These are phyloP conservation scores for Meriones psammophilus DNA, from an alignment of 2,797 vertebrate genomes.

Conservation along the genomic window DNA sequence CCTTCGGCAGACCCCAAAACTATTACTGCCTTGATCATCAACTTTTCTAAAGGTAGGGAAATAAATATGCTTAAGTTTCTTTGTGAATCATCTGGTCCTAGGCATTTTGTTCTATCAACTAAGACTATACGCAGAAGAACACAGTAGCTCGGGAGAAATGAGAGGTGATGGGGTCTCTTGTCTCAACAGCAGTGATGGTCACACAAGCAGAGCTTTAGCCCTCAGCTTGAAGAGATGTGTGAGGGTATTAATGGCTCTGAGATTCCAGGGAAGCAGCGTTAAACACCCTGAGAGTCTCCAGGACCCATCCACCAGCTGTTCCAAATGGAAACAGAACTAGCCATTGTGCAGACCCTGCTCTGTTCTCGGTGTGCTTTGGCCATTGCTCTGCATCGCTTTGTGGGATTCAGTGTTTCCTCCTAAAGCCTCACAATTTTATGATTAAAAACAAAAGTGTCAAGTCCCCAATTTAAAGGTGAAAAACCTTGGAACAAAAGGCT, in stretches of 20 bases:
- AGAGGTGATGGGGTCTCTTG: neutral
- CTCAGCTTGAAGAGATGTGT: neutral
- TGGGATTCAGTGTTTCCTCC: neutral
- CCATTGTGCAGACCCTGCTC: neutral
- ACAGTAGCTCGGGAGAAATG: neutral
- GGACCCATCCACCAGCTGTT: neutral
- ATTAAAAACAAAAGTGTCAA: neutral
- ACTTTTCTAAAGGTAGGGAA: neutral
- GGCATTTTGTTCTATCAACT: neutral
- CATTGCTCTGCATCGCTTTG: neutral
- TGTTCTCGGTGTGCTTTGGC: neutral
- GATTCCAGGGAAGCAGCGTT: neutral
- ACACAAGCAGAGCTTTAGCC: neutral
- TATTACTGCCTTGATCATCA: neutral
- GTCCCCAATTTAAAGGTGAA: neutral
- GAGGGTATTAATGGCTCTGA: neutral
- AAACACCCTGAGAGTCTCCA: neutral
- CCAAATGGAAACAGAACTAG: neutral
- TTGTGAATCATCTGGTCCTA: neutral
- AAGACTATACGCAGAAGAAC: neutral
- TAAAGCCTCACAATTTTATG: neutral
- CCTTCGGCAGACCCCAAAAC: neutral
- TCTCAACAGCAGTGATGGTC: neutral
- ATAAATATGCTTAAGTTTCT: neutral
- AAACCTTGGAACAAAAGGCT: neutral